Evolutionary conservation across 1,140 invertebrate species (phyloP), one percentile per base, ranked within the genome.

Genomic region (Sipha flava): DNA sequence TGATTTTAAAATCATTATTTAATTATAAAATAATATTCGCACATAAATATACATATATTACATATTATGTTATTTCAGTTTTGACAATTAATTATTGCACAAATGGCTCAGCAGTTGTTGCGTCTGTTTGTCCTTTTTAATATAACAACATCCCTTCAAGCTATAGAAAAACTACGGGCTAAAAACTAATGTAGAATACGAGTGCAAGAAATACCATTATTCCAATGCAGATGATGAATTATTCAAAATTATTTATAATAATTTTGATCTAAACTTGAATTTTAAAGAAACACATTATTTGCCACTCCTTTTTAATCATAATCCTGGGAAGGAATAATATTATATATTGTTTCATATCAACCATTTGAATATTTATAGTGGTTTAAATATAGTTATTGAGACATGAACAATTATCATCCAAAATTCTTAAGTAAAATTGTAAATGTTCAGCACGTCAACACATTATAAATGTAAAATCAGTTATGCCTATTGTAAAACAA

Each of bases 61-160:
- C n/a, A n/a, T n/a, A n/a, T n/a, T n/a, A n/a, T n/a, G n/a, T n/a
- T 18, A 59, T 59, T 59, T n/a, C 23, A 29, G 40, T 18, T 70
- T 70, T 47, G 14, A 16, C 66, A 26, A 70, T 70, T 70, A 70
- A 70, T 70, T 70, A 70, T 26, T 43, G 43, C 66, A 47, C 23
- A 29, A 47, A 70, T 70, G 66, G 12, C 66, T 70, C 16, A 4
- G 9, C 7, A 47, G 43, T 70, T 70, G 66, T 70, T 43, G 40
- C 66, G 47, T 70, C 66, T 70, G 66, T 45, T 70, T 18, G 66
- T 47, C 12, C 23, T 70, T 70, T 70, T 70, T 70, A 70, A 70
- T 10, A 40, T 70, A 70, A 70, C 66, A 47, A 70, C 16, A 31
- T 3, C 66, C 66, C 40, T 16, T 70, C 40, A 2, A 29, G 26